phyloP scores from a whole-genome alignment of 2,888 invertebrate genomes.

The Heliconius hortense region DNA sequence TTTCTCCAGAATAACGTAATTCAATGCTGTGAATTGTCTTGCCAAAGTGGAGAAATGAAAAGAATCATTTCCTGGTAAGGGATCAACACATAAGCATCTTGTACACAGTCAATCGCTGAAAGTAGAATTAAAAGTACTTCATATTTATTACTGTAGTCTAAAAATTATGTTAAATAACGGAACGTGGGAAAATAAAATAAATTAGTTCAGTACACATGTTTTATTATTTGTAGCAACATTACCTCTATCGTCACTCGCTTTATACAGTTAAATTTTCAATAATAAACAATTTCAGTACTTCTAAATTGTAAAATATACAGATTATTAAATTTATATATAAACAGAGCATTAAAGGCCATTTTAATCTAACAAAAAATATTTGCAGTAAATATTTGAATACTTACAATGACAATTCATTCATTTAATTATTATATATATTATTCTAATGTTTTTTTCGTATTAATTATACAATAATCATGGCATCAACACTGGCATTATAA shows the following conservation, averaged over 20 bases:
- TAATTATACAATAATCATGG: not conserved
- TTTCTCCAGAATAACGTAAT: no score
- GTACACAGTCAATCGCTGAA: no score
- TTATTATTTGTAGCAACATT: conserved; percentile 21
- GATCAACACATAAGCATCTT: no score
- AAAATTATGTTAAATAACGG: not conserved
- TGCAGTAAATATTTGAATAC: not conserved
- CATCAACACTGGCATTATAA: conserved; percentile 15
- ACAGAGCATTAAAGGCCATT: not conserved
- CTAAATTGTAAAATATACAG: not conserved
- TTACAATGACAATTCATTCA: not conserved
- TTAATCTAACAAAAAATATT: not conserved
- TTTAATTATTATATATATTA: not conserved
- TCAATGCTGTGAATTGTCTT: no score
- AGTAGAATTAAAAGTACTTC: no score
- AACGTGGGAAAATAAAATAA: not conserved
- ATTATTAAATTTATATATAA: not conserved
- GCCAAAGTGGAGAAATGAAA: no score
- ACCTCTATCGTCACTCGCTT: conserved; percentile 9
- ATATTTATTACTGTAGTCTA: no score
- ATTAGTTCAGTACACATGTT: conserved; percentile 4
- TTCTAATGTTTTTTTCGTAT: not conserved
- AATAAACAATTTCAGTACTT: not conserved
- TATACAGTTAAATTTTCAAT: not conserved
- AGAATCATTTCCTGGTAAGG: no score